phyloP scores from a whole-genome alignment of 2,888 invertebrate genomes.

The Aspidiotus rigidus region DNA sequence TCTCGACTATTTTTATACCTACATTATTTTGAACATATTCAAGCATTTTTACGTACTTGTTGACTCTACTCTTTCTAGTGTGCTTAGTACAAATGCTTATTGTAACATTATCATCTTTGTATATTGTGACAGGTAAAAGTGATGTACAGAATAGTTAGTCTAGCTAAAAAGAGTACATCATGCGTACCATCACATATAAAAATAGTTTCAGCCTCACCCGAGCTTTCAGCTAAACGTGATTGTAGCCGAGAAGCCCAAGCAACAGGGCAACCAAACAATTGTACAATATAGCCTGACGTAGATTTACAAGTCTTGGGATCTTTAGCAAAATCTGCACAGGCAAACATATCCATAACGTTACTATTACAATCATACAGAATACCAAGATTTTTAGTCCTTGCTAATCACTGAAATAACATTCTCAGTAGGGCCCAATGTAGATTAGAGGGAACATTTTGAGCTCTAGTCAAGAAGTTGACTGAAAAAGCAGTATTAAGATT shows the following conservation, averaged over 20 bases:
- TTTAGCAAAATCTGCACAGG: neutral
- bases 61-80: neutral
- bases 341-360: neutral
- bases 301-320: conserved; percentile 1
- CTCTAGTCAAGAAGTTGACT: neutral
- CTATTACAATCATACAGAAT: neutral
- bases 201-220: too few relatives aligned
- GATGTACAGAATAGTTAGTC: too few relatives aligned
- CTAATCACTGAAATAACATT: too few relatives aligned
- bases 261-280: neutral
- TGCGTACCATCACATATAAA: too few relatives aligned
- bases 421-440: too few relatives aligned
- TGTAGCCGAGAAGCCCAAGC: too few relatives aligned
- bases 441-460: too few relatives aligned
- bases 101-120: neutral
- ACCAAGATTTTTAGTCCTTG: too few relatives aligned
- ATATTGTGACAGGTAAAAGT: neutral
- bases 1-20: neutral
- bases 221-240: too few relatives aligned
- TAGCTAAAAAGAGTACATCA: too few relatives aligned
- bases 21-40: neutral
- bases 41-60: neutral
- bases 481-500: neutral
- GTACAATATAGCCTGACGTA: neutral
- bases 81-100: neutral